These are phyloP conservation scores for Bovichtus diacanthus DNA, from an alignment of 2,797 vertebrate genomes.

Conservation along the genomic window DNA sequence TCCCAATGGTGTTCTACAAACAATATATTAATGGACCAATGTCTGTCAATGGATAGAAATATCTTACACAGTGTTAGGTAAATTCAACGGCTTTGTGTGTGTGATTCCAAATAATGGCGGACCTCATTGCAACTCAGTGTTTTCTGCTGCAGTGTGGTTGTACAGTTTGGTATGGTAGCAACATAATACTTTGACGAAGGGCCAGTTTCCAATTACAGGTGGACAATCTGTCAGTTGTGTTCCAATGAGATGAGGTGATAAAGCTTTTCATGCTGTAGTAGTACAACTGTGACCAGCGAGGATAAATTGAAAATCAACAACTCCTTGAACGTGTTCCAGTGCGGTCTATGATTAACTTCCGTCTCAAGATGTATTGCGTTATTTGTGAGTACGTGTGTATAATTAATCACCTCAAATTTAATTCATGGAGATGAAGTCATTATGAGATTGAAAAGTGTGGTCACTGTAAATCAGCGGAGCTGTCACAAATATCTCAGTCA, in stretches of 20 bases:
- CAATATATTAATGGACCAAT: slow-evolving; percentile 77
- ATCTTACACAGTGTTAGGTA: slow-evolving; percentile 46
- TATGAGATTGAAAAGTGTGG: slow-evolving; percentile 45
- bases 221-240: neutral
- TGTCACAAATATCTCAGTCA: slow-evolving; percentile 52
- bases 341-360: slow-evolving; percentile 31
- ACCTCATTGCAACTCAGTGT: slow-evolving; percentile 30
- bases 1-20: slow-evolving; percentile 68
- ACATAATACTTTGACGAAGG: slow-evolving; percentile 13
- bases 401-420: slow-evolving; percentile 54
- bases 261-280: neutral
- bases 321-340: neutral
- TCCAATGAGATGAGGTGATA: slow-evolving; percentile 3
- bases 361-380: slow-evolving; percentile 2
- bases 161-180: slow-evolving; percentile 19
- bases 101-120: slow-evolving; percentile 38
- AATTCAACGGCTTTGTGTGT: slow-evolving; percentile 43
- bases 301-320: neutral
- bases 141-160: neutral
- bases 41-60: slow-evolving; percentile 74
- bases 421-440: slow-evolving; percentile 40
- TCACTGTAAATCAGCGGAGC: slow-evolving; percentile 47
- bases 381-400: slow-evolving; percentile 27
- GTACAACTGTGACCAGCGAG: neutral
- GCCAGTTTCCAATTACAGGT: slow-evolving; percentile 6